Conservation (phyloP, 2,113 vertebrate species). For the Oreochromis tanganicae region DNA sequence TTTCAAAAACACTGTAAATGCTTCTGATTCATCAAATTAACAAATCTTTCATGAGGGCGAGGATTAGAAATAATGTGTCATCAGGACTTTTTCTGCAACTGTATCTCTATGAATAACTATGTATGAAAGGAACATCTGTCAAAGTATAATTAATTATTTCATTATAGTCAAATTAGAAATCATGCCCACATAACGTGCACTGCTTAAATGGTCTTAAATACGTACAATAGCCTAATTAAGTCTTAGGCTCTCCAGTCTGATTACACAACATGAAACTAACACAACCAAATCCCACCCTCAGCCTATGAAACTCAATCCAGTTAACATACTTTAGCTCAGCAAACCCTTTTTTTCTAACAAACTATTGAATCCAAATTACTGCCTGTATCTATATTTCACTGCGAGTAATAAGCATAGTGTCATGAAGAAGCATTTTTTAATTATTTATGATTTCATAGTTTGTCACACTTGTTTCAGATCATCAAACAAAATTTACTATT, state of each 20-base stretch:
- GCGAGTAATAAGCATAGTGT: neutral
- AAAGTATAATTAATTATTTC: neutral
- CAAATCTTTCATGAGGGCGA: neutral
- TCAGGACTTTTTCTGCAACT: neutral
- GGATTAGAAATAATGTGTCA: neutral
- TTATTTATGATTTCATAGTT: neutral
- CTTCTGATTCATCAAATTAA: neutral
- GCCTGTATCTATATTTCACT: neutral
- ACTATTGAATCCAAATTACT: neutral
- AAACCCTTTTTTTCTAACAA: neutral
- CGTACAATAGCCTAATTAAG: neutral
- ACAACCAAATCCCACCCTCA: neutral
- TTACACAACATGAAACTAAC: neutral
- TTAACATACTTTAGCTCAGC: neutral
- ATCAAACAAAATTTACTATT: neutral
- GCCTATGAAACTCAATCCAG: neutral
- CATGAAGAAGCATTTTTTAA: neutral
- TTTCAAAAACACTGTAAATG: neutral
- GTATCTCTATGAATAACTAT: neutral
- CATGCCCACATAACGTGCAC: neutral
- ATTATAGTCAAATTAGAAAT: neutral
- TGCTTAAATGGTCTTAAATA: neutral
- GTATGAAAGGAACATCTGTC: neutral
- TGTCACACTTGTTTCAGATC: neutral
- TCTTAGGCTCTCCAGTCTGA: neutral